phyloP scores from a whole-genome alignment of 2,113 vertebrate species.

The Eudyptes chrysolophus region DNA sequence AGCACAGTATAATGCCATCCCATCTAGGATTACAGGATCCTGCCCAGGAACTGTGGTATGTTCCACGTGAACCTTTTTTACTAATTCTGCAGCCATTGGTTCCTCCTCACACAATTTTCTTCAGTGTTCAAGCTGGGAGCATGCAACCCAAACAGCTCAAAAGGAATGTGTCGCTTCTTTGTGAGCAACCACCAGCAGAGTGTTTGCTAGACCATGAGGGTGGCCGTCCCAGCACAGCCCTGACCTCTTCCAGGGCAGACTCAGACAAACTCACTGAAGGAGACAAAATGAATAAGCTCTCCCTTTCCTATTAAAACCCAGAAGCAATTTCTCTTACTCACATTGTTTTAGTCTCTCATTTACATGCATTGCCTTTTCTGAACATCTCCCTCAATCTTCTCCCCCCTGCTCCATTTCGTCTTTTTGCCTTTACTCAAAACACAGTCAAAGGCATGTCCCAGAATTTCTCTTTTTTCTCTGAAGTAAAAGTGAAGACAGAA shows the following conservation, averaged over 20 bases:
- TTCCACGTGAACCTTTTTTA: background rate
- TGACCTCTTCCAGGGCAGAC: background rate
- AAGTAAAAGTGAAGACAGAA: background rate
- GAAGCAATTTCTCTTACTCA: background rate
- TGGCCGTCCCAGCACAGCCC: background rate
- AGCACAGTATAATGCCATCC: background rate
- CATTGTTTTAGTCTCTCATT: background rate
- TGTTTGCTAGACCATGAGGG: background rate
- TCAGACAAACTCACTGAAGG: background rate
- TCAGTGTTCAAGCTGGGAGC: background rate
- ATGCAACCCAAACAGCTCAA: background rate
- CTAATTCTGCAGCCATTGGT: background rate
- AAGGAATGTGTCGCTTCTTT: constrained; percentile 40
- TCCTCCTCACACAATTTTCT: background rate
- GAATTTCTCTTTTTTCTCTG: background rate
- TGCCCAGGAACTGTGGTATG: background rate
- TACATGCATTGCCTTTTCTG: background rate
- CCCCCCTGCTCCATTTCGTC: background rate
- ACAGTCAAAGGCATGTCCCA: background rate
- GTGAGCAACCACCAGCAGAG: background rate
- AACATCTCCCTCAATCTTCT: background rate
- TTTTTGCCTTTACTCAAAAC: background rate
- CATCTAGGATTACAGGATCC: constrained; percentile 3
- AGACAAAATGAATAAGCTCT: background rate
- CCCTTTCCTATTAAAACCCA: background rate